Percentiles rank a stretch among this genome's conserved stretches.
These are phyloP conservation scores for Cataglyphis rosenhaueri DNA, from an alignment of 2,888 invertebrate species.

Conservation along the genomic window DNA sequence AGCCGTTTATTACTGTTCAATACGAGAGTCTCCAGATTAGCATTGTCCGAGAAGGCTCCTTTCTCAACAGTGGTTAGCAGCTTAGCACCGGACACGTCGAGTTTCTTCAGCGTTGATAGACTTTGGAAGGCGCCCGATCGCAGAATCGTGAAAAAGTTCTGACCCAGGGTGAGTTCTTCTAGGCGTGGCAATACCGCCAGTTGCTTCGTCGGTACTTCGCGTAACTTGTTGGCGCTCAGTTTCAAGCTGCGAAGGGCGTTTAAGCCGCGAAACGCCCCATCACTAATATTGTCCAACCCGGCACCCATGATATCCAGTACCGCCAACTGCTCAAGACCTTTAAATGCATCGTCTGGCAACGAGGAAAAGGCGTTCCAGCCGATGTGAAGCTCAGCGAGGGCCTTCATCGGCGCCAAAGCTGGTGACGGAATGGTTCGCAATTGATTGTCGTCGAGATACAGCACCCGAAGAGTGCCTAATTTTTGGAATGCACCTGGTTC, in stretches of 20 bases:
- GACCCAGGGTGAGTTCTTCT: conserved; percentile 93
- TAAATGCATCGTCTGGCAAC: conserved; percentile 92
- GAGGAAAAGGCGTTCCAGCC: conserved; percentile 93
- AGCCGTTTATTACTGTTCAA: conserved; percentile 93
- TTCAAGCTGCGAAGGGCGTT: conserved; percentile 92
- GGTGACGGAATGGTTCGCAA: conserved; percentile 91
- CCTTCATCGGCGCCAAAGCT: conserved; percentile 90
- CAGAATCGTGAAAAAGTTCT: conserved; percentile 91
- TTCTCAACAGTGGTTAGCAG: conserved; percentile 91
- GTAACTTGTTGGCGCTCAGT: conserved; percentile 92
- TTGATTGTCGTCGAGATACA: conserved; percentile 94
- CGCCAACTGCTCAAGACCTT: conserved; percentile 91
- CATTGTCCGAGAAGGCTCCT: conserved; percentile 92
- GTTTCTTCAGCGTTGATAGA: conserved; percentile 90
- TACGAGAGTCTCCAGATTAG: conserved; percentile 92
- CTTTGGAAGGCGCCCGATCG: conserved; percentile 92
- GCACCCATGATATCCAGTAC: conserved; percentile 93
- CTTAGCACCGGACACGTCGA: conserved; percentile 93
- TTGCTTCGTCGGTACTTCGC: conserved; percentile 91
- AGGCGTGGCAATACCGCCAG: conserved; percentile 90
- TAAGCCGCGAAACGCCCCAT: conserved; percentile 91
- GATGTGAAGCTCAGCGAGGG: conserved; percentile 93
- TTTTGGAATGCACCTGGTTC: conserved; percentile 92
- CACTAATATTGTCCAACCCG: conserved; percentile 92
- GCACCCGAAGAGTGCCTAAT: conserved; percentile 90